phyloP scores from a whole-genome alignment of 30 jellyfish, hydroid and myxozoan species.

The Calvadosia cruxmelitensis region DNA sequence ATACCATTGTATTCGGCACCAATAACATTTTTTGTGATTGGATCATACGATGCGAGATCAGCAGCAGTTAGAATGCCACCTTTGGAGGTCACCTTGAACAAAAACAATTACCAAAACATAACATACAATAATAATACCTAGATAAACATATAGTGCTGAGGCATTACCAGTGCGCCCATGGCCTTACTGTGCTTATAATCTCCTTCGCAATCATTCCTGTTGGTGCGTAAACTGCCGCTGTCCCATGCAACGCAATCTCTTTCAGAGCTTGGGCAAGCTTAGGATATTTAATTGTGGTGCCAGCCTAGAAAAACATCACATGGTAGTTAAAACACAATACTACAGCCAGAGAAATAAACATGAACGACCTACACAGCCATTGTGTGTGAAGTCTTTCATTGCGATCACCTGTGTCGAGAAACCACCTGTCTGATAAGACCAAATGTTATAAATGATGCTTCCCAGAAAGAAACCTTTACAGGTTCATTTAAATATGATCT shows the following conservation, averaged over 20 bases:
- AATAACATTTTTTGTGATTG: conserved; percentile 9
- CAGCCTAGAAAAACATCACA: conserved; percentile 41
- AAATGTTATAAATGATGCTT: no score
- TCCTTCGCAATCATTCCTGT: conserved; percentile 20
- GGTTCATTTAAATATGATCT: no score
- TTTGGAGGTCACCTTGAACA: not conserved
- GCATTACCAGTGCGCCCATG: not conserved
- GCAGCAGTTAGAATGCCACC: conserved; percentile 39
- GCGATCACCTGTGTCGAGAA: no score
- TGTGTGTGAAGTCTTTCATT: no score
- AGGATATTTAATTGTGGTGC: conserved; percentile 5
- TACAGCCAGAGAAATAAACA: no score
- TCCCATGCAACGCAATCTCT: conserved; percentile 12
- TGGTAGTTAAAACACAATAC: no score
- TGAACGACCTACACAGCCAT: no score
- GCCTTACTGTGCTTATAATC: conserved; percentile 3
- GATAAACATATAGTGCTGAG: no score
- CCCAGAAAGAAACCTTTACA: no score
- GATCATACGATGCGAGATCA: conserved; percentile 24
- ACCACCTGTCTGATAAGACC: no score
- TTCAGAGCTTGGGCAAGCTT: conserved; percentile 12
- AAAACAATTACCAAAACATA: no score
- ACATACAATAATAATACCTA: no score
- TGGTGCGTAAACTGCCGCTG: conserved; percentile 20
- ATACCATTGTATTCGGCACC: conserved; percentile 24